Base-by-base conservation (phyloP, 2,888 invertebrate genomes). In the Melanostoma mellinum region DNA sequence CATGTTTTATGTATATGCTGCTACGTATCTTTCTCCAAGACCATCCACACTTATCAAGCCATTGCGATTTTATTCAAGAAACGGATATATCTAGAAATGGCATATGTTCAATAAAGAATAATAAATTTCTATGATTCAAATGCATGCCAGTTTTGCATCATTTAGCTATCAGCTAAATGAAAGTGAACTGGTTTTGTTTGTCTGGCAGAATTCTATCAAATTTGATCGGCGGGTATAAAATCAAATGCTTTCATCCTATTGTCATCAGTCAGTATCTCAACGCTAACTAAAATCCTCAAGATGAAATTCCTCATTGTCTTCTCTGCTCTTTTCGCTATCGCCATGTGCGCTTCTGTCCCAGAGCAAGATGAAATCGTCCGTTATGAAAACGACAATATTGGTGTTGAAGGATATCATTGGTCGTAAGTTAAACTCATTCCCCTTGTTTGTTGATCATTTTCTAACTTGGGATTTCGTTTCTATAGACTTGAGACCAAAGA, bases 401-500 rank as follows among this genome's bases (percentile, higher is more conserved):
- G 91, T 61, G 88, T 92, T 86, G 93, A 93, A 86, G 93, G 92
- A 87, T 94, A 93, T 87, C 90, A 92, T 71, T 94, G 93, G 87
- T 91, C 89, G 94, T 94, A 91, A 93, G 93, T 92, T 9, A 42
- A 48, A 4, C 52, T 40, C 50, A 36, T 30, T 10, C 32, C 10
- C 0, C 33, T 6, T 8, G 9, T 46, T 4, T 46, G 33, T n/a
- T 30, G 8, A 5, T 36, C 40, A 1, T 65, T n/a, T 44, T 58
- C 0, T 60, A 80, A 78, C 3, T 84, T 75, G 0, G 38, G 20
- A 8, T 4, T 33, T 50, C 30, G 6, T 35, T 6, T 42, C 63
- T 69, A 9, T 88, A 93, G 93, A n/a, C 92, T 87, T 80, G 93
- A 92, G 77, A 92, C 91, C 87, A 92, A 91, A 72, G 92, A 93